phyloP scores from a whole-genome alignment of 2,797 vertebrate genomes.

The Acanthiza pusilla region DNA sequence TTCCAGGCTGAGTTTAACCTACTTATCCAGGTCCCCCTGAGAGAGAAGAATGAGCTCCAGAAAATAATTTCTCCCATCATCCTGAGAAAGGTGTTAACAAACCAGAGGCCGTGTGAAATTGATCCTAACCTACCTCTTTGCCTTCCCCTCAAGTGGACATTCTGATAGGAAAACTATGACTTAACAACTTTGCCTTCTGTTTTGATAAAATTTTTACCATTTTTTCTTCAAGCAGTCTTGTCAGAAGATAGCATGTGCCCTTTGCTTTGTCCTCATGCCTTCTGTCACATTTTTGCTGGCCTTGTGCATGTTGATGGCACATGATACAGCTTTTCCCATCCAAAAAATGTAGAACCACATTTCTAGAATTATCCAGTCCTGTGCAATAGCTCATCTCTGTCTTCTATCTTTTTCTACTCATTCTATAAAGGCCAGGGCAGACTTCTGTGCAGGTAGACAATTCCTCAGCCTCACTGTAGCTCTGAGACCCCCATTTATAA shows the following conservation, averaged over 20 bases:
- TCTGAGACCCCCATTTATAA: not conserved
- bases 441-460: not conserved
- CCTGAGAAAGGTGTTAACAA: not conserved
- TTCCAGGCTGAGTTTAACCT: not conserved
- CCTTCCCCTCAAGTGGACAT: not conserved
- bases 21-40: not conserved
- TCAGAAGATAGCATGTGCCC: not conserved
- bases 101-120: not conserved
- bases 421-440: not conserved
- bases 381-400: not conserved
- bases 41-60: not conserved
- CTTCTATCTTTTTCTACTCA: not conserved
- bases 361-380: not conserved
- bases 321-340: not conserved
- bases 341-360: not conserved
- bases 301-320: fast-evolving
- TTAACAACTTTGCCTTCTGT: not conserved
- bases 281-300: not conserved
- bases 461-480: not conserved
- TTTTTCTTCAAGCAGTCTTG: not conserved
- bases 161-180: not conserved
- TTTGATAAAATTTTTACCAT: not conserved
- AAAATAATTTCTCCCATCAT: not conserved
- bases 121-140: not conserved
- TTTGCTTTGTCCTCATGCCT: not conserved